These are phyloP conservation scores for Ascaphus truei DNA, from an alignment of 2,113 vertebrate species.

Conservation along the genomic window DNA sequence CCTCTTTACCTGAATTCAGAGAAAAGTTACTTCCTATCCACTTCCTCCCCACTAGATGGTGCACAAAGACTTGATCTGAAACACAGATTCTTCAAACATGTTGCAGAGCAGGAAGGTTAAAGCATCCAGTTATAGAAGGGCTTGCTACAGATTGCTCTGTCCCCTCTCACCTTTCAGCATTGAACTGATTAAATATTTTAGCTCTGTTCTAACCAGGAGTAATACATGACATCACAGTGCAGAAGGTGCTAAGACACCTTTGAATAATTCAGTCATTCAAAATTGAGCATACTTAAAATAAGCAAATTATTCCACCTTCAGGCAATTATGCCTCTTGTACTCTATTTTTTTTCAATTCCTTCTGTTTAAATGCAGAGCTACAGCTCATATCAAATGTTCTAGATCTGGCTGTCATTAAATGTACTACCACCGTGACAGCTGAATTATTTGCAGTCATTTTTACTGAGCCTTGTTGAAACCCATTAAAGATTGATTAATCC, in stretches of 20 bases:
- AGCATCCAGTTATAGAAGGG: background rate
- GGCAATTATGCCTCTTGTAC: constrained; percentile 23
- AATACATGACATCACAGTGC: constrained; percentile 23
- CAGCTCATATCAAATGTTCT: constrained; percentile 9
- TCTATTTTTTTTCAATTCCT: constrained; percentile 24
- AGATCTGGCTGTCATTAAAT: constrained; percentile 10
- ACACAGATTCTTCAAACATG: background rate
- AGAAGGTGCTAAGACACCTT: background rate
- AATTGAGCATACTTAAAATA: constrained; percentile 42
- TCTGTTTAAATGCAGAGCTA: constrained; percentile 13
- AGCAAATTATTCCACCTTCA: constrained; percentile 41
- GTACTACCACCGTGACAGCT: background rate
- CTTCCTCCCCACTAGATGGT: constrained; percentile 42
- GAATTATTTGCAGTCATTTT: constrained; percentile 14
- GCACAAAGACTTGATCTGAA: constrained; percentile 30
- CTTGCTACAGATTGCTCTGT: background rate
- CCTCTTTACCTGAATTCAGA: too few relatives aligned
- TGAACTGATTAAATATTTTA: constrained; percentile 19
- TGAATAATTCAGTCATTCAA: constrained; percentile 34
- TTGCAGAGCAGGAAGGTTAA: background rate
- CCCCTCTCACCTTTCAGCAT: background rate
- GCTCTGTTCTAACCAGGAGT: background rate
- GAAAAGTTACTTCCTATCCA: background rate
- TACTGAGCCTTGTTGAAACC: background rate
- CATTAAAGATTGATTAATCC: constrained; percentile 16